Base-by-base conservation (phyloP, 1,140 invertebrate species). In the Ceratina japonica region DNA sequence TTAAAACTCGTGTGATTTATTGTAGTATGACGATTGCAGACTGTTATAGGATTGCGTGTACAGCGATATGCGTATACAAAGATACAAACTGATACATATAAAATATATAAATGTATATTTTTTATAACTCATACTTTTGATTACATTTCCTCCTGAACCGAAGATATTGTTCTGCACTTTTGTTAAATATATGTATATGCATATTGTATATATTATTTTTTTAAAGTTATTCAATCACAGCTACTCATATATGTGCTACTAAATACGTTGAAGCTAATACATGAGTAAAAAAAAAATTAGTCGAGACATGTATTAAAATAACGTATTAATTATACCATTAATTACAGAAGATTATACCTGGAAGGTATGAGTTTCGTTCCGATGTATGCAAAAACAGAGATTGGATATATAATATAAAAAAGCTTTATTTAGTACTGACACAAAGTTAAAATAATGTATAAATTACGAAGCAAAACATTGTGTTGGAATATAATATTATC, bases 171-270 rank as follows among this genome's bases (percentile, higher is more conserved):
- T 58, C 44, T 20, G 10, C 16, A 61, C 16, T 63, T 72, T 72
- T 72, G 12, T 63, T 20, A 62, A 76, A 51, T 24, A 24, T 22
- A 62, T 64, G 15, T 44, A 61, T 63, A 54, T 56, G n/a, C 13
- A 56, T n/a, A 18, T 56, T 54, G 56, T 63, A 59, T 44, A 44
- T 44, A 44, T 44, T 44, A 44, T 44, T 44, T 44, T 22, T 70
- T 72, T 56, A 80, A 49, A 61, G 24, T 64, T 72, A 62, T 80
- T 84, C 71, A 76, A 84, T 80, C 77, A 80, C 66, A 80, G 72
- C 31, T 84, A 68, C 51, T 79, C 49, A 59, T 37, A 66, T 56
- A 70, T 51, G 31, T 22, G 58, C 52, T 69, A 76, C 52, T 61
- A 64, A 49, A 76, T 70, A 44, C n/a, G 37, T 59, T 56, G 56